These are phyloP conservation scores for Lycophotia porphyrea DNA, from an alignment of 2,888 invertebrate genomes.

Conservation along the genomic window DNA sequence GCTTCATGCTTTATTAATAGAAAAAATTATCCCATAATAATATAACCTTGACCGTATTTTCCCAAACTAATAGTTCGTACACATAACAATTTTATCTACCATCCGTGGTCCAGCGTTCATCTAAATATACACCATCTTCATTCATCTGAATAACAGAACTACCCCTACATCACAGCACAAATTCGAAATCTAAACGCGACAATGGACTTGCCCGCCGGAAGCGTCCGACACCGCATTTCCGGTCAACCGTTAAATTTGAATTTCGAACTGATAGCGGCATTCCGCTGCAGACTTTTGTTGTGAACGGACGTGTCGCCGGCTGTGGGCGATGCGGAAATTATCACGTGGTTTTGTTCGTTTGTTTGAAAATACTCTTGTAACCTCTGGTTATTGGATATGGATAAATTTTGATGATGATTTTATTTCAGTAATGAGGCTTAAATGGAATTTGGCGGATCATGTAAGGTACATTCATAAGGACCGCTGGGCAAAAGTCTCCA, in stretches of 20 bases:
- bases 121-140: not conserved
- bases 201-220: constrained; percentile 76
- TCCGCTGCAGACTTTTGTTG: constrained; percentile 81
- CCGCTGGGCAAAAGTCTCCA: not conserved
- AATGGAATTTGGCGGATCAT: not conserved
- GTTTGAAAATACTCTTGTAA: constrained; percentile 21
- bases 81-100: not conserved
- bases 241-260: constrained; percentile 88
- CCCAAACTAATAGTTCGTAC: not conserved
- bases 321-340: constrained; percentile 77
- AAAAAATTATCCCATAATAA: not conserved
- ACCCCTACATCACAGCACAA: constrained; percentile 46
- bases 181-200: constrained; percentile 68
- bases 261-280: constrained; percentile 85
- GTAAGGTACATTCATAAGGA: not conserved
- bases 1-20: not conserved
- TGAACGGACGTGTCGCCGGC: constrained; percentile 75
- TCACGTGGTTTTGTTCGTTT: constrained; percentile 56
- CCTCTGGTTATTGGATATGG: constrained; percentile 30
- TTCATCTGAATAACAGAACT: constrained; percentile 24
- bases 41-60: not conserved
- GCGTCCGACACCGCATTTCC: constrained; percentile 83
- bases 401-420: not conserved
- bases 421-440: not conserved
- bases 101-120: not conserved